Base-by-base conservation (phyloP, 2,797 vertebrate genomes). In the Sebastes melanostomus region DNA sequence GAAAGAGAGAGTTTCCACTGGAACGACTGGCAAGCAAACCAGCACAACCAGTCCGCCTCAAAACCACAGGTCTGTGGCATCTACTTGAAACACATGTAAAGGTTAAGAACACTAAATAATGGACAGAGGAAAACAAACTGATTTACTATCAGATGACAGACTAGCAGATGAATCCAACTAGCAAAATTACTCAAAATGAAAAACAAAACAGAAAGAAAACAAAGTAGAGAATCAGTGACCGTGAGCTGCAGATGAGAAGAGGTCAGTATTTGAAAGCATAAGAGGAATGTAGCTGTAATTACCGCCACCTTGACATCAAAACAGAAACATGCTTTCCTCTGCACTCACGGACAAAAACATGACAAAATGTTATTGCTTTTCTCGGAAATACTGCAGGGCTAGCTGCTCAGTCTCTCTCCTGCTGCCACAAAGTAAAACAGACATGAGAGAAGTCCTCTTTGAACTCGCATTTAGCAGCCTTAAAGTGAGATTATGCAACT, bases 1-100 rank as follows among this genome's bases (percentile, higher is more conserved):
- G 22, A 77, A 52, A 46, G 25, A 65, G 38, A 72, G 32, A 72
- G 56, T 80, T 88, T 88, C 88, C 87, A 88, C 58, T 86, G 89
- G 83, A 91, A 85, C 5, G 67, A 61, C 78, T 87, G 87, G 86
- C 86, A 82, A 61, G 56, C 11, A 66, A 77, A 78, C 29, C 76
- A 76, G 77, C 56, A n/a, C 52, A 79, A 80, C 69, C 84, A 81
- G 68, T 83, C 62, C 30, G 7, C 3, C 42, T 70, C 38, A 29
- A 81, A 88, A 85, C 86, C 89, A 46, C 84, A 87, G 16, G 29
- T 42, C 65, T 42, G 71, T 67, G 72, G 68, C 75, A 46, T 77
- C 66, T 30, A 7, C 55, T 32, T 75, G 22, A 79, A 86, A 67
- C 77, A 81, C 30, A 54, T 73, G 55, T 32, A 70, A 34, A 67